A percentile compares a stretch with the other conserved stretches of the same genome.
phyloP scores from a whole-genome alignment of 2,797 vertebrate species.

The Stomatorhinus walkeri region DNA sequence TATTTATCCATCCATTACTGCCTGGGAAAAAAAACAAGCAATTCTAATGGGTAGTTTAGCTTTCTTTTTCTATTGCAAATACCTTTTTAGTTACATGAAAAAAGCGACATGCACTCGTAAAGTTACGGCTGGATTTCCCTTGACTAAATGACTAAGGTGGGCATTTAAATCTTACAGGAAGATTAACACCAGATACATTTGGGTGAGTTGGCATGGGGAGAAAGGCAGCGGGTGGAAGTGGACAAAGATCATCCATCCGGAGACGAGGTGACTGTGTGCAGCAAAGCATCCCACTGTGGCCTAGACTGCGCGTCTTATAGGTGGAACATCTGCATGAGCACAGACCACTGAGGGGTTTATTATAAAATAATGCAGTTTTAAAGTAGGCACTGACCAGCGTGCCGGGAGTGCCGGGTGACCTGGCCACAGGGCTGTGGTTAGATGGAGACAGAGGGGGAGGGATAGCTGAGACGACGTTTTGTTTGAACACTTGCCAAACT shows the following conservation, averaged over 20 bases:
- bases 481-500: too few relatives aligned
- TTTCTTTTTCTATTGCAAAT: not conserved
- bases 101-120: not conserved
- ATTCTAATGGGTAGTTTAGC: constrained; percentile 21
- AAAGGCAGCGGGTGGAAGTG: not conserved
- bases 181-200: not conserved
- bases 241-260: not conserved
- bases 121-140: not conserved
- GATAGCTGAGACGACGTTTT: too few relatives aligned
- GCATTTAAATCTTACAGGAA: not conserved
- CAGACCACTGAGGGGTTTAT: not conserved
- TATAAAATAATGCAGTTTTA: too few relatives aligned
- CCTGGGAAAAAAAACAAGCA: constrained; percentile 21
- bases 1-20: constrained; percentile 50
- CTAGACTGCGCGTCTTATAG: not conserved
- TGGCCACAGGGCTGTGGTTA: too few relatives aligned
- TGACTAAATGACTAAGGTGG: not conserved
- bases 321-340: not conserved
- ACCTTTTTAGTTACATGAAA: not conserved
- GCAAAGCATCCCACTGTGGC: not conserved
- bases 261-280: not conserved
- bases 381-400: too few relatives aligned
- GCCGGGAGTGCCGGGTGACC: too few relatives aligned
- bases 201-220: not conserved
- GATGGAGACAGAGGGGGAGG: too few relatives aligned